Evolutionary conservation across 1,140 invertebrate genomes (phyloP).

Genomic region (Aphidius ervi): DNA sequence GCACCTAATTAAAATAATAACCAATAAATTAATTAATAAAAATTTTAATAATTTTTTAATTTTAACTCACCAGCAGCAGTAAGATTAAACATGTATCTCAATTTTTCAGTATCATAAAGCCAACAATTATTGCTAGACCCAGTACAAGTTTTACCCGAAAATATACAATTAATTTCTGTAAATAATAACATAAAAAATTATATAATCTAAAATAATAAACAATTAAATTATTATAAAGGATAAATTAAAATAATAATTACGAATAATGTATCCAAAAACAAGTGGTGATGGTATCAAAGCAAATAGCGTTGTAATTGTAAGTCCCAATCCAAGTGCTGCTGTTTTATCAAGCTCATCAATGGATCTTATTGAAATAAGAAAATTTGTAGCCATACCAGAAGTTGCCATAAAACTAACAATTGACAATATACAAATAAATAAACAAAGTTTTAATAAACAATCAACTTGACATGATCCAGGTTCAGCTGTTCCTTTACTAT

Average conservation of each 20-base stretch:
- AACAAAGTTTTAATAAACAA: constrained; percentile 62
- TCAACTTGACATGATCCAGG: constrained; percentile 64
- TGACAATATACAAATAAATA: constrained; percentile 65
- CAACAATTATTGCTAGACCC: constrained; percentile 67
- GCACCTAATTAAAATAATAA: constrained; percentile 47
- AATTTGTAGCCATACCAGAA: constrained; percentile 65
- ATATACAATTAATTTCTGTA: constrained; percentile 63
- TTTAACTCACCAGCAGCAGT: constrained; percentile 58
- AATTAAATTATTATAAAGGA: background rate
- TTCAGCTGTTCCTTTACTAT: constrained; percentile 48
- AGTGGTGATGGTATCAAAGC: constrained; percentile 71
- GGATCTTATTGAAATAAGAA: constrained; percentile 65
- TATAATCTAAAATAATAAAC: background rate
- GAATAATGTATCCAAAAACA: constrained; percentile 67
- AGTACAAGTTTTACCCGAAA: constrained; percentile 71
- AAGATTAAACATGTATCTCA: constrained; percentile 64
- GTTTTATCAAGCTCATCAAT: constrained; percentile 70
- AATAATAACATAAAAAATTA: constrained; percentile 14
- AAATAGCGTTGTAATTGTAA: constrained; percentile 64
- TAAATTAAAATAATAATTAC: constrained; percentile 42
- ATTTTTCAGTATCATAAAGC: constrained; percentile 63
- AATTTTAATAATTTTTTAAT: background rate
- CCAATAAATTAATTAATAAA: background rate
- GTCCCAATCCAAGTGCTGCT: constrained; percentile 65
- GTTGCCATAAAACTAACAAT: constrained; percentile 64